phyloP scores from a whole-genome alignment of 35 echinoderm and acorn worm genomes.

The Ophioderma brevispina region DNA sequence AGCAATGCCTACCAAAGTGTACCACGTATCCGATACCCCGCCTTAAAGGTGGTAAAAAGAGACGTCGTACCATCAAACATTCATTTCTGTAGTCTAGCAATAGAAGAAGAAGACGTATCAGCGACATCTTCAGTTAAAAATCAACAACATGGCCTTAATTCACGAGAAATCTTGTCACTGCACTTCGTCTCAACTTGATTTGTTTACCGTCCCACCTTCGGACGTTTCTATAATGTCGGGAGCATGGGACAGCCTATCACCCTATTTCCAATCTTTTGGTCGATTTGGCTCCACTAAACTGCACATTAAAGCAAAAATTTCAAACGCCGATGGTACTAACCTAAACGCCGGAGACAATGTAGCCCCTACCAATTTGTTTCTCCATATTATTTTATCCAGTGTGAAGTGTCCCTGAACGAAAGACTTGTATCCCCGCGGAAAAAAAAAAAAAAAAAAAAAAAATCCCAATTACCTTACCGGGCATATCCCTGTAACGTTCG shows the following conservation, averaged over 20 bases:
- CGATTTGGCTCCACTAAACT: constrained; percentile 49
- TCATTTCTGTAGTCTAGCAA: neutral
- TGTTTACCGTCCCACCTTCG: constrained; percentile 57
- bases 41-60: constrained; percentile 12
- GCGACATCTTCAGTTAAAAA: constrained; percentile 54
- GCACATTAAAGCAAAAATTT: constrained; percentile 57
- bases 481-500: constrained; percentile 46
- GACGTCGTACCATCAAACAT: neutral
- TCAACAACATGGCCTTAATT: constrained; percentile 45
- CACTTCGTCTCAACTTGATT: constrained; percentile 51
- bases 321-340: constrained; percentile 32
- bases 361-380: constrained; percentile 38
- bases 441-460: too few relatives aligned
- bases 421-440: constrained; percentile 46
- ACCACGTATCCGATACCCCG: neutral
- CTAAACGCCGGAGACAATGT: constrained; percentile 4
- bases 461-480: constrained; percentile 50
- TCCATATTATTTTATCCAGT: constrained; percentile 56
- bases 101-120: constrained; percentile 21
- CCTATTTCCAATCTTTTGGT: constrained; percentile 45
- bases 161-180: constrained; percentile 71
- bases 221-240: constrained; percentile 40
- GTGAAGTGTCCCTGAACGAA: constrained; percentile 58
- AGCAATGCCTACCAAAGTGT: neutral
- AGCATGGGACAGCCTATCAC: constrained; percentile 44